phyloP scores from a whole-genome alignment of 2,888 invertebrate genomes.

The Melolontha melolontha region DNA sequence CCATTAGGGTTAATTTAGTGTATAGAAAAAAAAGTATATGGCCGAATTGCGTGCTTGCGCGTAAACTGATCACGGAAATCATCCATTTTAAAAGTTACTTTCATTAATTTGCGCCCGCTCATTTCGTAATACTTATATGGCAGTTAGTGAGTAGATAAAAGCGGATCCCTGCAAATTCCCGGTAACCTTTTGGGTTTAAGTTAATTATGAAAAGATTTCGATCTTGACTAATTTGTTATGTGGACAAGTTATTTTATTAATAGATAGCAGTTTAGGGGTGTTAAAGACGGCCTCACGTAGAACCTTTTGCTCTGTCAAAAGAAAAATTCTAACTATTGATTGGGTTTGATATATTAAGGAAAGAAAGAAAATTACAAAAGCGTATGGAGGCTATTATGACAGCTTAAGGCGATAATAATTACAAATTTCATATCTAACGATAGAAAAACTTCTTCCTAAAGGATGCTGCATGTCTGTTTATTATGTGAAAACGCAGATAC shows the following conservation, averaged over 20 bases:
- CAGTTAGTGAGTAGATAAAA: constrained; percentile 23
- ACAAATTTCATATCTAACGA: too few species aligned
- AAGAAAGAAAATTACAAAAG: too few species aligned
- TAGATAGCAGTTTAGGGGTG: background rate
- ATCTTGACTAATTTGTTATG: constrained; percentile 34
- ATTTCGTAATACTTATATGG: constrained; percentile 23
- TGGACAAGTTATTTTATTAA: constrained; percentile 28
- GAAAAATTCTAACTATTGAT: too few species aligned
- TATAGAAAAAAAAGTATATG: constrained; percentile 19
- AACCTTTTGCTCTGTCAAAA: too few species aligned
- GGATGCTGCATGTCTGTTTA: too few species aligned
- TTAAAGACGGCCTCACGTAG: too few species aligned
- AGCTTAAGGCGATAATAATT: too few species aligned
- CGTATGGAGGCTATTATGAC: too few species aligned
- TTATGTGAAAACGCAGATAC: too few species aligned
- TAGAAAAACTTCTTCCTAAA: too few species aligned
- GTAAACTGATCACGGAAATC: constrained; percentile 34
- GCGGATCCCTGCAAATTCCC: background rate
- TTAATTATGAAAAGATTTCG: constrained; percentile 34
- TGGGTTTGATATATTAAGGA: too few species aligned
- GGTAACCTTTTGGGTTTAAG: constrained; percentile 29
- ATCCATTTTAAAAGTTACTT: constrained; percentile 34
- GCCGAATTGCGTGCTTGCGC: constrained; percentile 26
- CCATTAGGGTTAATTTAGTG: constrained; percentile 29
- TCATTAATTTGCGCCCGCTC: constrained; percentile 32